Conservation (phyloP, 2,113 vertebrate genomes). For the Hippocampus guttulatus region DNA sequence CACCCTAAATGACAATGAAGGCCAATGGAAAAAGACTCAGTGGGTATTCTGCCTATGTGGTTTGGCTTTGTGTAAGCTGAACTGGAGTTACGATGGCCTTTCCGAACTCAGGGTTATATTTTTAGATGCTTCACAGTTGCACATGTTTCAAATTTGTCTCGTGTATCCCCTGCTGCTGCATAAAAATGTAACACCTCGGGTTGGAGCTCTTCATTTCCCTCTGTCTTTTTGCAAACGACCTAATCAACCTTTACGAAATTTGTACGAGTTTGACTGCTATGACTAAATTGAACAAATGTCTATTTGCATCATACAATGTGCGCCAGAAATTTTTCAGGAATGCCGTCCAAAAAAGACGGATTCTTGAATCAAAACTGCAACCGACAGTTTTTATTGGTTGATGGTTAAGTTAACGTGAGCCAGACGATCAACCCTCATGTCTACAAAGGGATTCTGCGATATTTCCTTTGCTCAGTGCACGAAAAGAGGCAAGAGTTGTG, state of each 20-base stretch:
- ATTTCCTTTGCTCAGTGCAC: too few relatives aligned
- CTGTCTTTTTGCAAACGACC: constrained; percentile 40
- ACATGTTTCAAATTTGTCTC: constrained; percentile 4
- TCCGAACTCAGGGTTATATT: background rate
- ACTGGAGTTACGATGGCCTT: background rate
- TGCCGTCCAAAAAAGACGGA: background rate
- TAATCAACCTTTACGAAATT: constrained; percentile 33
- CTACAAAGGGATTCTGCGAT: too few relatives aligned
- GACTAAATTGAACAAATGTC: constrained; percentile 49
- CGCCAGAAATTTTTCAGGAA: constrained; percentile 31
- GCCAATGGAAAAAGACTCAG: background rate
- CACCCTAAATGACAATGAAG: constrained; percentile 5
- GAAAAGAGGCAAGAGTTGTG: too few relatives aligned
- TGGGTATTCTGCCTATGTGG: background rate
- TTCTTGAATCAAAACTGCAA: background rate
- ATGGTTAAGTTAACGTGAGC: too few relatives aligned
- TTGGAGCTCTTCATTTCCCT: constrained; percentile 4
- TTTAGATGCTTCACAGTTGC: constrained; percentile 5
- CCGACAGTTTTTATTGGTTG: background rate
- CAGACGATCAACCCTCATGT: too few relatives aligned
- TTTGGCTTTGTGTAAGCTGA: constrained; percentile 1
- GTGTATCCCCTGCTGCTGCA: constrained; percentile 6
- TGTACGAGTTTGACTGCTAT: constrained; percentile 32
- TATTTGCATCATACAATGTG: constrained; percentile 41
- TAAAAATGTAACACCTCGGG: constrained; percentile 42